Evolutionary conservation across 2,888 invertebrate species (phyloP).

Genomic region (Drosophila flavopinicola): DNA sequence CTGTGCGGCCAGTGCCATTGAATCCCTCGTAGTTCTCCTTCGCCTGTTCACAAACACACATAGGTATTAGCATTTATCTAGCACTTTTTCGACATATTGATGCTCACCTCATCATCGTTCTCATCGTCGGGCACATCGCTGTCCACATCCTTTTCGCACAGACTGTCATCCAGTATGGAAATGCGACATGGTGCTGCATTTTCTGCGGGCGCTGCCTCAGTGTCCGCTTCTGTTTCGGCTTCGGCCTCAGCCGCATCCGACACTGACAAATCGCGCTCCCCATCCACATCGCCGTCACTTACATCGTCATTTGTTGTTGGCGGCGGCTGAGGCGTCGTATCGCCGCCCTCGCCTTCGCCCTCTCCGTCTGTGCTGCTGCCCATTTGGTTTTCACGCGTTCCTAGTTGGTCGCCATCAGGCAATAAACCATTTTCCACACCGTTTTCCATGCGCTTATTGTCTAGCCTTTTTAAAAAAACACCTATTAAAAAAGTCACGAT

Average conservation of each 20-base stretch:
- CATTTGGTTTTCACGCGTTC: conserved; percentile 62
- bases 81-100: background rate
- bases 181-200: conserved; percentile 35
- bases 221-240: conserved; percentile 43
- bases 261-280: conserved; percentile 54
- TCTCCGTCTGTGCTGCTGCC: conserved; percentile 66
- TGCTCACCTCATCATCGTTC: conserved; percentile 85
- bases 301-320: conserved; percentile 63
- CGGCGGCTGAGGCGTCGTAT: conserved; percentile 49
- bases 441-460: conserved; percentile 69
- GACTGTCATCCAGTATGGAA: conserved; percentile 62
- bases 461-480: conserved; percentile 41
- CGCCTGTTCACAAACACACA: conserved; percentile 48
- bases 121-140: conserved; percentile 86
- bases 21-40: conserved; percentile 83
- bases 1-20: conserved; percentile 87
- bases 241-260: conserved; percentile 48
- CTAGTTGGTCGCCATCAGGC: conserved; percentile 72
- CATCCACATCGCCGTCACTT: conserved; percentile 62
- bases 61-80: background rate
- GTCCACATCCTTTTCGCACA: conserved; percentile 85
- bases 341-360: conserved; percentile 49
- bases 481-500: conserved; percentile 51
- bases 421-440: conserved; percentile 72
- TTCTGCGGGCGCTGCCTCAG: conserved; percentile 38